Conservation (phyloP, 2,888 invertebrate species). For the Scaeva pyrastri region DNA sequence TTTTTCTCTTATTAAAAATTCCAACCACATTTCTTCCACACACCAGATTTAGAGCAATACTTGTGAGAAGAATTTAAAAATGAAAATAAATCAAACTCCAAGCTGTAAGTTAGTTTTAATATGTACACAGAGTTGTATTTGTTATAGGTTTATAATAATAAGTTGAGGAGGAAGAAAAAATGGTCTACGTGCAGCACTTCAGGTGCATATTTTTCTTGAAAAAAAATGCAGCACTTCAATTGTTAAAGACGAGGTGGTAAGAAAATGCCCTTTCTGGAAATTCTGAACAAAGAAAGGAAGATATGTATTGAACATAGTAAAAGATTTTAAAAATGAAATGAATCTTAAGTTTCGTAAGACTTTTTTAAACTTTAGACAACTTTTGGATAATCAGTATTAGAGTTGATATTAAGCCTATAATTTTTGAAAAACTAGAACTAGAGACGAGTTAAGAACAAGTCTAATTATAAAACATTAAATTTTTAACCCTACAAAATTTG, state of each 20-base stretch:
- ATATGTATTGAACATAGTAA: too few relatives aligned
- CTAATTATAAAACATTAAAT: too few relatives aligned
- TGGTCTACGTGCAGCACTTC: conserved; percentile 36
- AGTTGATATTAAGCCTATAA: too few relatives aligned
- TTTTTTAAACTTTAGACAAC: too few relatives aligned
- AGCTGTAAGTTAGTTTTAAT: not conserved
- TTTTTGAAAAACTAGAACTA: too few relatives aligned
- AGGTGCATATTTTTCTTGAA: conserved; percentile 13
- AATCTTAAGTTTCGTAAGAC: too few relatives aligned
- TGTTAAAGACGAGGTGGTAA: not conserved
- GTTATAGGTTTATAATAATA: too few relatives aligned
- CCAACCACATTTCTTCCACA: conserved; percentile 47
- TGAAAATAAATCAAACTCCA: conserved; percentile 55
- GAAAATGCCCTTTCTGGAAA: not conserved
- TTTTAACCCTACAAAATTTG: too few relatives aligned
- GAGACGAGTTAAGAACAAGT: too few relatives aligned
- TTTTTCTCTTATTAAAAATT: conserved; percentile 43
- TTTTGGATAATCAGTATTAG: too few relatives aligned
- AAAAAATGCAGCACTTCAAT: not conserved
- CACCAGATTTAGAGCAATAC: conserved; percentile 57
- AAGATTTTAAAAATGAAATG: too few relatives aligned
- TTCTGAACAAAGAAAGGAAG: not conserved
- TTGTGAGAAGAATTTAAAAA: conserved; percentile 62
- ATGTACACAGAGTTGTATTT: not conserved
- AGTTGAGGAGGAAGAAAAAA: not conserved